Conservation (phyloP, 2,888 invertebrate genomes). For the Perizoma flavofasciatum region DNA sequence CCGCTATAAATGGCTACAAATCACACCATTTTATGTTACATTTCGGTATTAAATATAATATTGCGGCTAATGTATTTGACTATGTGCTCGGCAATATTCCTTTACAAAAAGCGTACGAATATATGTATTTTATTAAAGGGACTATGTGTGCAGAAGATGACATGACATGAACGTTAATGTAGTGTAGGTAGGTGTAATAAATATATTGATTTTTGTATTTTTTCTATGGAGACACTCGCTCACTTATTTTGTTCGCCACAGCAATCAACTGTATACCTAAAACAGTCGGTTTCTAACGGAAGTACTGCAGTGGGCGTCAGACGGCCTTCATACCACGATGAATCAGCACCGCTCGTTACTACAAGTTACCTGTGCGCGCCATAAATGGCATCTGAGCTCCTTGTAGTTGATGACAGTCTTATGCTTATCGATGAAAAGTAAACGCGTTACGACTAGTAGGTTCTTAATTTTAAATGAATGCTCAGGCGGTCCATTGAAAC, state of each 20-base stretch:
- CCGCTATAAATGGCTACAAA: conserved; percentile 27
- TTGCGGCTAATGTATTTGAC: background rate
- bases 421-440: conserved; percentile 17
- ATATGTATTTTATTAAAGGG: conserved; percentile 1
- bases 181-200: too few relatives aligned
- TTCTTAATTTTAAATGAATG: background rate
- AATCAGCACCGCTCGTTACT: conserved; percentile 36
- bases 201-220: too few relatives aligned
- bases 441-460: conserved; percentile 10
- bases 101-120: background rate
- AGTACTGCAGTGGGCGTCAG: conserved; percentile 34
- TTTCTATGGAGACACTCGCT: too few relatives aligned
- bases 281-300: conserved; percentile 27
- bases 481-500: too few relatives aligned
- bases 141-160: too few relatives aligned
- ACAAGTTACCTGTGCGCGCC: conserved; percentile 28
- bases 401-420: conserved; percentile 16
- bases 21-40: conserved; percentile 13
- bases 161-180: too few relatives aligned
- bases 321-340: conserved; percentile 37
- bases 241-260: too few relatives aligned
- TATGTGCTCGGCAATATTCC: background rate
- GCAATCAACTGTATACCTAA: too few relatives aligned
- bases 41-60: conserved; percentile 1
- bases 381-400: conserved; percentile 34